phyloP scores from a whole-genome alignment of 1,140 invertebrate species.

The Atopsyche davidsoni region DNA sequence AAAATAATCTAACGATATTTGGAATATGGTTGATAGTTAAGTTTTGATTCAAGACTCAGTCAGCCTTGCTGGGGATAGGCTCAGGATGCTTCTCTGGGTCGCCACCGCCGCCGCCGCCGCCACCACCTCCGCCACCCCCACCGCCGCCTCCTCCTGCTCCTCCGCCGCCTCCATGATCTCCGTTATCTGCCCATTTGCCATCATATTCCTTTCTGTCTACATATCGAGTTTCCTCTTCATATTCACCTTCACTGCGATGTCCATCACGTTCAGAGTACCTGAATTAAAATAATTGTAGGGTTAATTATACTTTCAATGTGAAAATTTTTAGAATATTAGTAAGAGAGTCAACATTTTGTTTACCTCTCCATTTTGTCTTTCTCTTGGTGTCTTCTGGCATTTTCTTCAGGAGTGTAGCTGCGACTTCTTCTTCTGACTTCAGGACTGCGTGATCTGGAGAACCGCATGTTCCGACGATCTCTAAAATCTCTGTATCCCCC shows the following conservation, averaged over 20 bases:
- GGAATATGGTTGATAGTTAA: no score
- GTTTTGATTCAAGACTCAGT: no score
- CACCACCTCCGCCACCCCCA: slow-evolving; percentile 33
- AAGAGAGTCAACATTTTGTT: no score
- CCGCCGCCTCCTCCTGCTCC: slow-evolving; percentile 39
- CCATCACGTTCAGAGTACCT: slow-evolving; percentile 54
- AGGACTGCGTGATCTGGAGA: slow-evolving; percentile 44
- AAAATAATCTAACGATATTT: no score
- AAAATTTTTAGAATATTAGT: no score
- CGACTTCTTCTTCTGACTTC: slow-evolving; percentile 45
- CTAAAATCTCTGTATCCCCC: slow-evolving; percentile 60
- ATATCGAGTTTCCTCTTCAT: slow-evolving; percentile 59
- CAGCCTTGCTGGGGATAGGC: slow-evolving; percentile 31
- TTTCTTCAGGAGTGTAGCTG: slow-evolving; percentile 55
- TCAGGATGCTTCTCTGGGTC: slow-evolving; percentile 37
- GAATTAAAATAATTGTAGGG: no score
- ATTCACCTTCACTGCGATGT: slow-evolving; percentile 65
- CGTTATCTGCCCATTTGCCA: slow-evolving; percentile 55
- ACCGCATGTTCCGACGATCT: slow-evolving; percentile 51
- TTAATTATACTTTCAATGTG: no score
- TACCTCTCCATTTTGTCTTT: slow-evolving; percentile 48
- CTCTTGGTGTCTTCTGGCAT: slow-evolving; percentile 39
- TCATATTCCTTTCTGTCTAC: slow-evolving; percentile 54
- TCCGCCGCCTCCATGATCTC: slow-evolving; percentile 31
- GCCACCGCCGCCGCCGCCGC: slow-evolving; percentile 35